Evolutionary conservation across 1,140 invertebrate genomes (phyloP).

Genomic region (Drosophila funebris): DNA sequence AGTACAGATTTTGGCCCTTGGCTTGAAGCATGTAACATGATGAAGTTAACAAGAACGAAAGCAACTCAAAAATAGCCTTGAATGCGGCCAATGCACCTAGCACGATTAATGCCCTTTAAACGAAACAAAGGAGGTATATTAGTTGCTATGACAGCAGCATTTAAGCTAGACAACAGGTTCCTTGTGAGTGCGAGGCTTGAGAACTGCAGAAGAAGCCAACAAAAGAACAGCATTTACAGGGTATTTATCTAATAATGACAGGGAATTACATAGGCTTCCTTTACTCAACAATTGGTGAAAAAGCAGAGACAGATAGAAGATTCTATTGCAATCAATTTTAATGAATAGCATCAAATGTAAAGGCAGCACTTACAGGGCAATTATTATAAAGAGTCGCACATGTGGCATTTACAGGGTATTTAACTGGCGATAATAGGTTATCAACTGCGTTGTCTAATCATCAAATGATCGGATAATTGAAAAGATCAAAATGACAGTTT

Average conservation of each 20-base stretch:
- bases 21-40: constrained; percentile 45
- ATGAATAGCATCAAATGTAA: background rate
- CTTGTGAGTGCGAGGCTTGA: too few relatives aligned
- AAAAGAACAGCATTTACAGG: background rate
- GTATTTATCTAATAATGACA: background rate
- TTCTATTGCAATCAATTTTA: too few relatives aligned
- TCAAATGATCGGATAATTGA: background rate
- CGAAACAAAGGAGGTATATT: constrained; percentile 12
- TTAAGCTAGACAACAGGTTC: background rate
- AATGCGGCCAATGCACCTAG: constrained; percentile 41
- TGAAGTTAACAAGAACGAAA: constrained; percentile 32
- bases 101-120: constrained; percentile 15
- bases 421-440: background rate
- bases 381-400: background rate
- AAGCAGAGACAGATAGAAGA: too few relatives aligned
- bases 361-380: background rate
- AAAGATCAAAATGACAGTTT: too few relatives aligned
- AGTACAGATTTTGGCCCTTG: constrained; percentile 41
- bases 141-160: background rate
- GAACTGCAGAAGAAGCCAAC: background rate
- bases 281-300: too few relatives aligned
- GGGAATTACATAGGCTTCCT: too few relatives aligned
- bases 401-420: background rate
- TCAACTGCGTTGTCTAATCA: background rate
- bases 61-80: constrained; percentile 42